A percentile compares a stretch with the other conserved stretches of the same genome.
These are phyloP conservation scores for Penaeus monodon DNA, from an alignment of 2,888 invertebrate genomes.

Conservation along the genomic window DNA sequence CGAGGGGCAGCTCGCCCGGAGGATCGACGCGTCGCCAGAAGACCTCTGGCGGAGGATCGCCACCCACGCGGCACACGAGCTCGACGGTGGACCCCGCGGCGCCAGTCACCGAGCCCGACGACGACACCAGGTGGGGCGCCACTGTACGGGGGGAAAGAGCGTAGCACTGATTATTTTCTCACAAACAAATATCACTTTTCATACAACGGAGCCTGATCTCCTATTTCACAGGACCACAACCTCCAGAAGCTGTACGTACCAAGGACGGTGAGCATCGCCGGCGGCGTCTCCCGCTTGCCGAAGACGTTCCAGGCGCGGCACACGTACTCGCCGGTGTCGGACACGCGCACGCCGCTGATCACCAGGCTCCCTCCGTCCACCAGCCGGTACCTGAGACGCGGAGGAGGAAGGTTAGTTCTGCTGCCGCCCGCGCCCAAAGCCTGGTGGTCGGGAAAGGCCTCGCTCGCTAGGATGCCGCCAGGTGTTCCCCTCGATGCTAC, in stretches of 20 bases:
- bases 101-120: conserved; percentile 88
- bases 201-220: not conserved
- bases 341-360: conserved; percentile 88
- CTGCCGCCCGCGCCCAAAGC: not conserved
- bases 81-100: conserved; percentile 86
- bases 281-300: conserved; percentile 82
- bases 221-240: not conserved
- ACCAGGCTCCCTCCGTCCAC: conserved; percentile 91
- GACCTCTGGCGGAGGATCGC: conserved; percentile 90
- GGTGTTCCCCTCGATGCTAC: no score
- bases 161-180: no score
- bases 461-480: no score
- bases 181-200: not conserved
- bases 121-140: conserved; percentile 89
- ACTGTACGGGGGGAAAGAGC: conserved; percentile 73
- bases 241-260: conserved; percentile 73
- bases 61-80: conserved; percentile 90
- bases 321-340: conserved; percentile 91
- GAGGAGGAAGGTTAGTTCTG: not conserved
- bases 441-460: not conserved
- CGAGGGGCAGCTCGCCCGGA: conserved; percentile 57
- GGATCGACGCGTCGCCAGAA: conserved; percentile 80
- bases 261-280: conserved; percentile 87
- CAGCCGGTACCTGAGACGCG: conserved; percentile 74
- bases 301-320: conserved; percentile 89